Evolutionary conservation across 1,140 invertebrate species (phyloP).

Genomic region (Aporrectodea caliginosa): DNA sequence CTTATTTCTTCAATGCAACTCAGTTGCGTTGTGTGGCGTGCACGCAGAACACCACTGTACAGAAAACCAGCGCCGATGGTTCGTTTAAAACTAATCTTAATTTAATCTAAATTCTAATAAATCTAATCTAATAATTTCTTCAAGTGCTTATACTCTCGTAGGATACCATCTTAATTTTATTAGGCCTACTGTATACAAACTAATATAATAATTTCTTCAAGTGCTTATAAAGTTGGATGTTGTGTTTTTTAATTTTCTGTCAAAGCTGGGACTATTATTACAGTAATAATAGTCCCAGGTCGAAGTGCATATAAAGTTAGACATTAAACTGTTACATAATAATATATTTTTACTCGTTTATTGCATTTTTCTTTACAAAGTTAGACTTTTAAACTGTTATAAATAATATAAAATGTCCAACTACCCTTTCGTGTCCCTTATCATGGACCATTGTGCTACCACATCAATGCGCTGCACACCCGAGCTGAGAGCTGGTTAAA

Average conservation of each 20-base stretch:
- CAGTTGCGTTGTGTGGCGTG: constrained; percentile 27
- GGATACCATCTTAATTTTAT: no score
- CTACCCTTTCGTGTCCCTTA: no score
- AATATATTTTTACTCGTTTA: no score
- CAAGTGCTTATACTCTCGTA: neutral
- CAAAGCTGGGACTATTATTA: no score
- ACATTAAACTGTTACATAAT: no score
- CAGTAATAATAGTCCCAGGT: no score
- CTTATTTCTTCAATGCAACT: constrained; percentile 30
- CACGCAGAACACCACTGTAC: constrained; percentile 23
- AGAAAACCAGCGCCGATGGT: constrained; percentile 32
- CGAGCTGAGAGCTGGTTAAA: neutral
- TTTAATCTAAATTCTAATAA: neutral
- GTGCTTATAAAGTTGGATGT: neutral
- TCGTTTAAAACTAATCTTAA: neutral
- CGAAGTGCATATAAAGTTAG: no score
- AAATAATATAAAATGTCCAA: no score
- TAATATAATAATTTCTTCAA: neutral
- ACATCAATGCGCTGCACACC: no score
- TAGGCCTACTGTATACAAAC: no score
- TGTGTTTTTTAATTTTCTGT: neutral
- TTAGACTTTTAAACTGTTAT: neutral
- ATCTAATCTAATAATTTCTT: neutral
- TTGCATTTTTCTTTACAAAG: neutral
- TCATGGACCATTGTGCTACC: no score